A percentile compares a stretch with the other conserved stretches of the same genome.
Conservation (phyloP, 92 coral and sea anemone genomes). For the Isaurus tuberculatus region DNA sequence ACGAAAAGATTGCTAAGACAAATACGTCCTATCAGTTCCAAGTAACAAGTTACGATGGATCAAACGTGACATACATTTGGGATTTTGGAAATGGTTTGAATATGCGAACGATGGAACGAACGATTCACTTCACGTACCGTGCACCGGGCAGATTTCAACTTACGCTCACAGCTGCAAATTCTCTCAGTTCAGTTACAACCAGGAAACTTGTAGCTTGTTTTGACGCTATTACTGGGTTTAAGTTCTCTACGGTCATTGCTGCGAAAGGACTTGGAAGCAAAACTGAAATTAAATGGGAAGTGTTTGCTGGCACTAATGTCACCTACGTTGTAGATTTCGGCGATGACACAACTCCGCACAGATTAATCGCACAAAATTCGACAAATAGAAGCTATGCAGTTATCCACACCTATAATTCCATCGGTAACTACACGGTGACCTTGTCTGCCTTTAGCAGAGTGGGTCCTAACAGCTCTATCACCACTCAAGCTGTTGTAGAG, state of each 20-base stretch:
- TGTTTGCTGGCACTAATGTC: conserved; percentile 78
- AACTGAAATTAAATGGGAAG: conserved; percentile 74
- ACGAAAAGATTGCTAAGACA: conserved; percentile 62
- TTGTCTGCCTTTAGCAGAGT: conserved; percentile 75
- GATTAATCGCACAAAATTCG: conserved; percentile 45
- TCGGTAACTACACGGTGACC: conserved; percentile 84
- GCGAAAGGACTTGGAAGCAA: conserved; percentile 78
- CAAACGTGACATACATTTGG: conserved; percentile 82
- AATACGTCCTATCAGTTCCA: conserved; percentile 64
- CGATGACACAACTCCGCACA: conserved; percentile 64
- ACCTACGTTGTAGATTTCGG: conserved; percentile 89
- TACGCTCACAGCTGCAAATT: conserved; percentile 76
- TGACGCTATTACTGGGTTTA: conserved; percentile 68
- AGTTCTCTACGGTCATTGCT: conserved; percentile 64
- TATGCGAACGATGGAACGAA: conserved; percentile 49
- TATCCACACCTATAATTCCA: conserved; percentile 70
- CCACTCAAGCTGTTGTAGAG: conserved; percentile 78
- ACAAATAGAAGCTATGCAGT: conserved; percentile 51
- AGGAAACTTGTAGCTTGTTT: conserved; percentile 51
- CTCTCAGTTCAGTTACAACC: conserved; percentile 62
- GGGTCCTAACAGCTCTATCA: conserved; percentile 79
- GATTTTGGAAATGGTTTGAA: conserved; percentile 81
- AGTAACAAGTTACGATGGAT: conserved; percentile 71
- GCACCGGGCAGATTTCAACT: conserved; percentile 65
- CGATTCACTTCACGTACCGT: conserved; percentile 61